phyloP scores from a whole-genome alignment of 1,140 invertebrate genomes.

The Drosophila triauraria region DNA sequence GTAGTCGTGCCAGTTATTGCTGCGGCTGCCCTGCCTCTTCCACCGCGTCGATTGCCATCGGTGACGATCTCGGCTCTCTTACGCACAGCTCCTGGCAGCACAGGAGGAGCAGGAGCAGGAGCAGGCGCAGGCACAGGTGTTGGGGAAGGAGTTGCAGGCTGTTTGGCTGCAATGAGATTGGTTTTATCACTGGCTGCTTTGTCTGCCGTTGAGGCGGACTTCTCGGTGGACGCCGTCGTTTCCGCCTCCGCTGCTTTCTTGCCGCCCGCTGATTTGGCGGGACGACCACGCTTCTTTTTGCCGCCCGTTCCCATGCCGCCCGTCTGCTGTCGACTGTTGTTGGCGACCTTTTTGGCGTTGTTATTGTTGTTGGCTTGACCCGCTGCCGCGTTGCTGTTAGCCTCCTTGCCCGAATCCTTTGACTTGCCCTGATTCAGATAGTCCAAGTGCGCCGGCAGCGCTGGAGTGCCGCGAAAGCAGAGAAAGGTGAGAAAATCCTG shows the following conservation, averaged over 20 bases:
- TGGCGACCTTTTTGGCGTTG: conserved; percentile 45
- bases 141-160: conserved; percentile 8
- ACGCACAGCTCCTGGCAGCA: conserved; percentile 86
- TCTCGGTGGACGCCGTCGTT: conserved; percentile 4
- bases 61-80: conserved; percentile 85
- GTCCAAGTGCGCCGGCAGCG: conserved; percentile 90
- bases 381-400: conserved; percentile 7
- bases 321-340: conserved; percentile 34
- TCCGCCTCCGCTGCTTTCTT: conserved; percentile 11
- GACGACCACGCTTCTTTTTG: conserved; percentile 74
- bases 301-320: conserved; percentile 8
- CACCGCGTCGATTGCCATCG: conserved; percentile 69
- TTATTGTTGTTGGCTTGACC: conserved; percentile 37
- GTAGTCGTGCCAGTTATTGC: neutral
- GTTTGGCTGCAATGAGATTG: conserved; percentile 37
- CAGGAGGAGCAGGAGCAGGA: neutral
- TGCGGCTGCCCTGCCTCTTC: conserved; percentile 37
- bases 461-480: conserved; percentile 92
- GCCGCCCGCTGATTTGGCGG: conserved; percentile 45
- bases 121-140: neutral
- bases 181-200: conserved; percentile 68
- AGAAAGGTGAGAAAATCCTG: conserved; percentile 96
- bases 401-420: conserved; percentile 54
- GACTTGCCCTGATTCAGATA: conserved; percentile 88
- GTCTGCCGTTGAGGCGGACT: conserved; percentile 4